Evolutionary conservation across 64 coral and sea anemone species (phyloP).

Genomic region (Dendrophyllia cribrosa): DNA sequence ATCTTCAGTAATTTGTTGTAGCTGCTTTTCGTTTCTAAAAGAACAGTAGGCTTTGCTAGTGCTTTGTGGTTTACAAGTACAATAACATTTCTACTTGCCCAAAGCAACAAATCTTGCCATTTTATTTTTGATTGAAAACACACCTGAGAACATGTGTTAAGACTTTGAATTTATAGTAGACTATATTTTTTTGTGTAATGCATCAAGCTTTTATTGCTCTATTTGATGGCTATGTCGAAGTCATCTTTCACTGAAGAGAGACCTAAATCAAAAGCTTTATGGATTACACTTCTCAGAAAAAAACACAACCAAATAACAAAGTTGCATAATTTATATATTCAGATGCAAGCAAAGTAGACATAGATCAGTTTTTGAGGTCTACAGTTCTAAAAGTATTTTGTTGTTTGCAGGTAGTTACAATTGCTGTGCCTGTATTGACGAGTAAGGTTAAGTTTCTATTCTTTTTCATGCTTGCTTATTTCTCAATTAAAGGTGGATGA

Average conservation of each 20-base stretch:
- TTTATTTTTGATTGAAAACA: constrained; percentile 3
- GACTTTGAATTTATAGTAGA: not conserved
- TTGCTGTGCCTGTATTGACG: not conserved
- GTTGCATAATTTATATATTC: constrained; percentile 33
- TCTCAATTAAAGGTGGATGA: not conserved
- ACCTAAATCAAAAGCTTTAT: not conserved
- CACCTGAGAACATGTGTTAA: not conserved
- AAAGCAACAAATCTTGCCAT: not conserved
- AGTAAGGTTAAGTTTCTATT: not conserved
- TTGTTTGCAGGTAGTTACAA: not conserved
- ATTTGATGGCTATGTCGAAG: too few relatives aligned
- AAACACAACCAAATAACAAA: not conserved
- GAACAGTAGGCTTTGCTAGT: not conserved
- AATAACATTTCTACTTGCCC: not conserved
- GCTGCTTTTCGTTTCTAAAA: not conserved
- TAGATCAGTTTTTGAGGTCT: not conserved
- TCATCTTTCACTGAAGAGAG: too few relatives aligned
- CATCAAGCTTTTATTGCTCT: not conserved
- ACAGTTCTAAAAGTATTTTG: not conserved
- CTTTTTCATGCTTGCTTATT: not conserved
- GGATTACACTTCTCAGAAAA: not conserved
- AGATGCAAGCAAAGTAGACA: not conserved
- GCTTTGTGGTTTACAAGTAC: not conserved
- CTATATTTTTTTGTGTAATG: constrained; percentile 5
- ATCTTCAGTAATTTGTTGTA: not conserved